Percentiles rank a stretch among this genome's conserved stretches.
These are phyloP conservation scores for Thera obeliscata DNA, from an alignment of 2,888 invertebrate genomes.

Conservation along the genomic window DNA sequence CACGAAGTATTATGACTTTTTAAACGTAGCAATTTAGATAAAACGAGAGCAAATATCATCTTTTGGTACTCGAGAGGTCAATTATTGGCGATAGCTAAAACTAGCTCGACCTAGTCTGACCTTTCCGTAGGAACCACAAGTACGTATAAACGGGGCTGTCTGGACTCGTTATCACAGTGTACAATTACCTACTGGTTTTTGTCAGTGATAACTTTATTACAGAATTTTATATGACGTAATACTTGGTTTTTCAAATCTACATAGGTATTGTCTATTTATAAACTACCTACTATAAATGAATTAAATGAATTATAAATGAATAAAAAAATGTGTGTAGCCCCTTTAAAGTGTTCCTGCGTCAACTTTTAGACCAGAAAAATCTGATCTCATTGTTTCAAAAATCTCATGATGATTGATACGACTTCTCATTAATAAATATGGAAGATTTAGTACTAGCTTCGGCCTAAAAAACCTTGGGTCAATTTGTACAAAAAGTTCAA, in stretches of 20 bases:
- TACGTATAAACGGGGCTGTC: slow-evolving; percentile 1
- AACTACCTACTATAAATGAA: too few relatives aligned
- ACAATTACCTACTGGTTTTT: slow-evolving; percentile 15
- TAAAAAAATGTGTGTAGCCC: too few relatives aligned
- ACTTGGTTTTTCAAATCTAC: background rate
- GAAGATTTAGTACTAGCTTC: too few relatives aligned
- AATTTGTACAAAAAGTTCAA: too few relatives aligned
- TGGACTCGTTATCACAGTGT: slow-evolving; percentile 19
- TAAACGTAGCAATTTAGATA: background rate
- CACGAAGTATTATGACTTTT: background rate
- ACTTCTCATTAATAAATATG: too few relatives aligned
- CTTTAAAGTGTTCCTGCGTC: too few relatives aligned
- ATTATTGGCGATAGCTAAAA: slow-evolving; percentile 32
- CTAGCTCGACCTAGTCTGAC: slow-evolving; percentile 26
- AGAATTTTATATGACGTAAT: slow-evolving; percentile 6
- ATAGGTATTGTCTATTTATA: too few relatives aligned
- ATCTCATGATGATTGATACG: too few relatives aligned
- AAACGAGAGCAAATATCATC: slow-evolving; percentile 6
- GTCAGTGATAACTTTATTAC: background rate
- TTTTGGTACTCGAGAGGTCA: slow-evolving; percentile 21
- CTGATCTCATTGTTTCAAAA: too few relatives aligned
- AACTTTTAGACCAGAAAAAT: too few relatives aligned
- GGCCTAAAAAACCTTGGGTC: too few relatives aligned
- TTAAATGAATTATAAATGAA: too few relatives aligned
- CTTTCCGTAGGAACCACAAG: slow-evolving; percentile 8